Evolutionary conservation across 2,888 invertebrate genomes (phyloP), one percentile per base, ranked within the genome.

Genomic region (Danaus chrysippus): DNA sequence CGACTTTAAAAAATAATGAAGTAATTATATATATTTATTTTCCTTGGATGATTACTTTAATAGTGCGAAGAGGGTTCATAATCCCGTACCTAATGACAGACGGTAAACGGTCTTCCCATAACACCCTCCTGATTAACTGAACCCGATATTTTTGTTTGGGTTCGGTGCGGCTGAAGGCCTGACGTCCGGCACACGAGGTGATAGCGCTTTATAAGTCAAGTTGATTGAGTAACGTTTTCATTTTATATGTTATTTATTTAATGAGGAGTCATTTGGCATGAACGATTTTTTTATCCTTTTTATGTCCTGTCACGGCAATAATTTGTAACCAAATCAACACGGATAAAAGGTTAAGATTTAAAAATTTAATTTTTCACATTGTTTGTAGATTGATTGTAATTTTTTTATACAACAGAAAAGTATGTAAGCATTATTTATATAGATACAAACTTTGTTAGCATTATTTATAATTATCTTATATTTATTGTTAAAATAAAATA

Each of bases 111-210:
- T n/a, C n/a, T n/a, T n/a, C n/a, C n/a, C n/a, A n/a, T n/a, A n/a
- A n/a, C n/a, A n/a, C n/a, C n/a, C 68, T 66, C 60, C 66, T 74
- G 76, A 77, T 77, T 74, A 77, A 73, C 69, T 67, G 72, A 68
- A 74, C 71, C 66, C 73, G 77, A 80, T 81, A 79, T 76, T 76
- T 80, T 77, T 80, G 78, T 76, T 77, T 75, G n/a, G n/a, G n/a
- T n/a, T n/a, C n/a, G n/a, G n/a, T n/a, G n/a, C n/a, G 74, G 76
- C 73, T 62, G 64, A 68, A 67, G 68, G 58, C 68, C 63, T 64
- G 65, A 54, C 67, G 59, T 69, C 69, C 69, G 68, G 69, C 60
- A 43, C 65, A 63, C 64, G 55, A 62, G 66, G 66, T 67, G 71
- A 73, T 73, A 72, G 69, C 66, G 61, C 67, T 69, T 62, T 68